Evolutionary conservation across 2,113 vertebrate genomes (phyloP).

Genomic region (Perccottus glenii): DNA sequence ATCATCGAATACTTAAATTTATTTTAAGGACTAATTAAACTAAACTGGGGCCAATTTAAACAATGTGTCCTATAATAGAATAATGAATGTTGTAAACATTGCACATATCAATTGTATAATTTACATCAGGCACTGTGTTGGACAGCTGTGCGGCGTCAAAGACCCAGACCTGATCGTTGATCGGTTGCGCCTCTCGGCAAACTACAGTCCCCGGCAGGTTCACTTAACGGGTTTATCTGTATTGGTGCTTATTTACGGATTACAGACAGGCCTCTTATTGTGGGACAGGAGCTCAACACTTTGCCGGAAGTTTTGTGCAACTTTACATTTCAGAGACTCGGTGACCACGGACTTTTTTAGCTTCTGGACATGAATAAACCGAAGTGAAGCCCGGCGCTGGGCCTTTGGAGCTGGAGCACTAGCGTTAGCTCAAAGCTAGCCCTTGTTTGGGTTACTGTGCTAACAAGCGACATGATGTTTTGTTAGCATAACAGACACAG

Average conservation of each 20-base stretch:
- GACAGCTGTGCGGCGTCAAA: slow-evolving; percentile 77
- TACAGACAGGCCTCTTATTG: slow-evolving; percentile 24
- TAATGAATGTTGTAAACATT: too few relatives aligned
- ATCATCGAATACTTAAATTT: neutral
- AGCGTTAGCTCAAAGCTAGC: slow-evolving; percentile 56
- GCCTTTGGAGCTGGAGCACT: slow-evolving; percentile 50
- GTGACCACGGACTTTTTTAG: slow-evolving; percentile 16
- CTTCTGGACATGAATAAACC: slow-evolving; percentile 44
- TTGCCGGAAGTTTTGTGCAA: slow-evolving; percentile 37
- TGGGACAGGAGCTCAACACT: slow-evolving; percentile 11
- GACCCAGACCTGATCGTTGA: slow-evolving; percentile 65
- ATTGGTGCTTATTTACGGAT: slow-evolving; percentile 43
- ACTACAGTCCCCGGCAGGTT: slow-evolving; percentile 53
- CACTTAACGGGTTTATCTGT: slow-evolving; percentile 5
- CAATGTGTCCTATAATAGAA: too few relatives aligned
- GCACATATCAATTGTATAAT: slow-evolving; percentile 16
- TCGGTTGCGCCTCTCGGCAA: slow-evolving; percentile 46
- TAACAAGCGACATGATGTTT: slow-evolving; percentile 56
- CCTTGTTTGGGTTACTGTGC: slow-evolving; percentile 53
- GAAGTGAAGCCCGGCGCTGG: slow-evolving; percentile 33
- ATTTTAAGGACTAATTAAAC: neutral
- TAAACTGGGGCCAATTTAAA: too few relatives aligned
- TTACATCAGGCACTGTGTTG: slow-evolving; percentile 68
- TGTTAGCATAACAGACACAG: slow-evolving; percentile 60
- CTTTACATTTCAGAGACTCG: slow-evolving; percentile 15